Conservation (phyloP, 2,888 invertebrate species). For the Cosmia pyralina region DNA sequence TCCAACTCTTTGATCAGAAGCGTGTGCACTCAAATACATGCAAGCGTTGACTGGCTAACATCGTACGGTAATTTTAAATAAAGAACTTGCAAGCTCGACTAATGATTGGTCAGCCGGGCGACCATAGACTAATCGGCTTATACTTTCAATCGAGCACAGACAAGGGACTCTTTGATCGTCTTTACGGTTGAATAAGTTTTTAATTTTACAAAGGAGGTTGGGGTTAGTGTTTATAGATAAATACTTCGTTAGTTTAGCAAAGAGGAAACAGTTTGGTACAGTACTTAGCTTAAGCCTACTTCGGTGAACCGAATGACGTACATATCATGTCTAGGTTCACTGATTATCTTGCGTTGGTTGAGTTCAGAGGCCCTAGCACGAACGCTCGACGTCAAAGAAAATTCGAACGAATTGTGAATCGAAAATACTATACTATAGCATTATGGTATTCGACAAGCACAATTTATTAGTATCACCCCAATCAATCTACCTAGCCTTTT, state of each 20-base stretch:
- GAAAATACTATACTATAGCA: too few relatives aligned
- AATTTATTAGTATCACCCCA: too few relatives aligned
- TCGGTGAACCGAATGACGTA: background rate
- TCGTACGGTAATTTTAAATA: slow-evolving; percentile 79
- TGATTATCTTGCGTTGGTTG: too few relatives aligned
- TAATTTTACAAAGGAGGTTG: slow-evolving; percentile 76
- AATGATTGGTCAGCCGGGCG: slow-evolving; percentile 80
- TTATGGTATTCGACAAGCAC: too few relatives aligned
- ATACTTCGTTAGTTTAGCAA: slow-evolving; percentile 3
- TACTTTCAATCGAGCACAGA: slow-evolving; percentile 78
- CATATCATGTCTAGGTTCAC: too few relatives aligned
- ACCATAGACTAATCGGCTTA: slow-evolving; percentile 83
- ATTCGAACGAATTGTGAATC: too few relatives aligned
- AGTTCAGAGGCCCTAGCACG: too few relatives aligned
- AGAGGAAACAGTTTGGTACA: background rate
- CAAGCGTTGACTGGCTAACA: slow-evolving; percentile 69
- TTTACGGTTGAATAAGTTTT: slow-evolving; percentile 73
- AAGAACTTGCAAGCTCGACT: slow-evolving; percentile 78
- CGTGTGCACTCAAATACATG: slow-evolving; percentile 65
- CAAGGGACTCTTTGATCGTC: slow-evolving; percentile 80
- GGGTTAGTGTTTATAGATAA: slow-evolving; percentile 10
- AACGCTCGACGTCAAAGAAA: too few relatives aligned
- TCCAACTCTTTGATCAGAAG: slow-evolving; percentile 62
- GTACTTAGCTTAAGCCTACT: slow-evolving; percentile 3
- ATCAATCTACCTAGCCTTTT: too few relatives aligned